Evolutionary conservation across 2,113 vertebrate species (phyloP).

Genomic region (Grus americana): DNA sequence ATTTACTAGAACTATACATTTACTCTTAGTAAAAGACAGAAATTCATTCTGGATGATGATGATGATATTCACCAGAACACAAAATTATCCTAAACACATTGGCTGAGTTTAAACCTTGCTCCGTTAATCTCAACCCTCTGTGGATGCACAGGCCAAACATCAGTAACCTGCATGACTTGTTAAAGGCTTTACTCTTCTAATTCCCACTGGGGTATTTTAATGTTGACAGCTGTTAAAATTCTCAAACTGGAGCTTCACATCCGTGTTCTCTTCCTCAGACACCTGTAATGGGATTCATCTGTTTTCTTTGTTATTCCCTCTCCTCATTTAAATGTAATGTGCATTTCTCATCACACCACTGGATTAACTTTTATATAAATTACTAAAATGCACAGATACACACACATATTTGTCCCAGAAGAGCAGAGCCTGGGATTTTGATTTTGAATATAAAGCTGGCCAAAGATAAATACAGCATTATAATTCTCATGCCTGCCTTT

Average conservation of each 20-base stretch:
- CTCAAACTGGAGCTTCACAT: conserved; percentile 65
- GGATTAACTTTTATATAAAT: conserved; percentile 46
- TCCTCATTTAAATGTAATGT: conserved; percentile 70
- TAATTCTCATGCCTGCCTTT: not conserved
- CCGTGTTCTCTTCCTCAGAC: conserved; percentile 63
- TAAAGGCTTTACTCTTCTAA: conserved; percentile 62
- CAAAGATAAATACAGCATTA: not conserved
- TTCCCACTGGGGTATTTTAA: conserved; percentile 67
- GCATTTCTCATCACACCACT: conserved; percentile 54
- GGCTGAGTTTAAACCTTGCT: conserved; percentile 47
- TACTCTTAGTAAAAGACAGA: not conserved
- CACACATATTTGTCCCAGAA: not conserved
- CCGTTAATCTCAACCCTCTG: conserved; percentile 58
- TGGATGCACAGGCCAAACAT: conserved; percentile 40
- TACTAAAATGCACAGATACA: not conserved
- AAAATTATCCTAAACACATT: conserved; percentile 41
- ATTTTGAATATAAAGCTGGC: not conserved
- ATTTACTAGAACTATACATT: not conserved
- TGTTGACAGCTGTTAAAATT: conserved; percentile 74
- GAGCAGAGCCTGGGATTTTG: not conserved
- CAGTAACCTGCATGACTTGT: conserved; percentile 69
- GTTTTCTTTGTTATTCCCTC: conserved; percentile 68
- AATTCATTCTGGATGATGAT: conserved; percentile 16
- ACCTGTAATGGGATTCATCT: conserved; percentile 70
- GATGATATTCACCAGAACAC: conserved; percentile 28